Base-by-base conservation (phyloP, 2,888 invertebrate genomes). In the Amiota communis region DNA sequence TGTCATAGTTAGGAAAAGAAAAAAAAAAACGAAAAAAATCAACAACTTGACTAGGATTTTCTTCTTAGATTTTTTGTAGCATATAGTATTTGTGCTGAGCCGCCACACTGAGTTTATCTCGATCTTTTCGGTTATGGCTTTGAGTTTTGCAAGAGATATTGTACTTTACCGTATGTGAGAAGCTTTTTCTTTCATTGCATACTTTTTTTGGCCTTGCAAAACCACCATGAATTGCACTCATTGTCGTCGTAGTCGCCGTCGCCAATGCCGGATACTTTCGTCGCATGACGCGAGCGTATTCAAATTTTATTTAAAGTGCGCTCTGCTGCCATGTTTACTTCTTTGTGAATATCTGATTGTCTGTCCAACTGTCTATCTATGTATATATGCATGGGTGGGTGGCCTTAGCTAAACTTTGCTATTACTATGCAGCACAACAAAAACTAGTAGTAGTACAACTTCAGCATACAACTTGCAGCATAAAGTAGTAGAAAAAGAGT, bases 231-330 rank as follows among this genome's bases (percentile, higher is more conserved):
- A 75, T 78, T 12, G 77, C 80, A 36, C 6, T 36, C 36, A 36
- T 36, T 36, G 36, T 36, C 36, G 6, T 36, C 36, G 8, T 36
- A 2, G 36, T 6, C 36, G 36, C 36, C 36, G 36, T 6, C 36
- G 36, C 36, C 36, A 36, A 4, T 36, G 36, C 36, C 36, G 36
- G 36, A 36, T 36, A 36, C 36, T 36, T 36, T 36, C 36, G 36
- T 36, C 36, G 36, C 36, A 36, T 67, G 59, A 46, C 48, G 47
- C 69, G 80, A 77, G 80, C 77, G 79, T 81, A 82, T 80, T 84
- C 83, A 84, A 85, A 85, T 85, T 85, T 80, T 77, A 71, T 74
- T 76, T 74, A 64, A 76, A 76, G 71, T 76, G 64, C 57, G 67
- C 48, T 57, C 9, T 11, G 72, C 65, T 15, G 63, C 51, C 23